Base-by-base conservation (phyloP, 2,888 invertebrate species). In the Salticus scenicus region DNA sequence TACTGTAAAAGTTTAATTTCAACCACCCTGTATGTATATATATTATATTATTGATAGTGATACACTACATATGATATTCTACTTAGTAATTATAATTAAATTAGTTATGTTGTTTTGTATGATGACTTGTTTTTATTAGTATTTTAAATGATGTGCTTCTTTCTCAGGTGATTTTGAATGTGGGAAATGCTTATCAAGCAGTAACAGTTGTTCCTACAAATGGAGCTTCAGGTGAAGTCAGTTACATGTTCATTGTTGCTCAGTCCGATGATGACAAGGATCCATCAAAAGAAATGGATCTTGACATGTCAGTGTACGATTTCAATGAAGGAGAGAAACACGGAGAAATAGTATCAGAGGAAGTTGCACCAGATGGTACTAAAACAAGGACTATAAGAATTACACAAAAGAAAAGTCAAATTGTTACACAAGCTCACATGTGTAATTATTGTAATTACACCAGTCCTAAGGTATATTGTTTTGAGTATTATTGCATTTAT, bases 401-500 rank as follows among this genome's bases (percentile, higher is more conserved):
- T 47, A 90, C 93, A 74, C 93, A 93, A 7, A 93, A 94, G 90
- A 93, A 94, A 90, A 93, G 93, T 70, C 93, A 94, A 90, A 92
- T 92, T 77, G 94, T 94, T 4, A 92, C 94, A 0, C 94, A 94
- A 90, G 93, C 95, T 27, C 95, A 95, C 90, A 95, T 95, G 92
- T 98, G 98, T 92, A 95, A 94, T 90, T 96, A 97, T 90, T 98
- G 98, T 91, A 94, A 95, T 88, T 98, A 98, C 91, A 96, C 95
- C 17, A 97, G 96, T 90, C 95, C 96, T 5, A 96, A 98, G 76
- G 83, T 84, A 41, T 47, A 33, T 57, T 47, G 10, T 7, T 37
- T 8, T 8, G 12, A 37, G 37, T 37, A 37, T 37, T 37, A 37
- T 8, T 37, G 37, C 37, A 37, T 37, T 37, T 37, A 8, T 37